Evolutionary conservation across 2,797 vertebrate genomes (phyloP).

Genomic region (Phalanger gymnotis): DNA sequence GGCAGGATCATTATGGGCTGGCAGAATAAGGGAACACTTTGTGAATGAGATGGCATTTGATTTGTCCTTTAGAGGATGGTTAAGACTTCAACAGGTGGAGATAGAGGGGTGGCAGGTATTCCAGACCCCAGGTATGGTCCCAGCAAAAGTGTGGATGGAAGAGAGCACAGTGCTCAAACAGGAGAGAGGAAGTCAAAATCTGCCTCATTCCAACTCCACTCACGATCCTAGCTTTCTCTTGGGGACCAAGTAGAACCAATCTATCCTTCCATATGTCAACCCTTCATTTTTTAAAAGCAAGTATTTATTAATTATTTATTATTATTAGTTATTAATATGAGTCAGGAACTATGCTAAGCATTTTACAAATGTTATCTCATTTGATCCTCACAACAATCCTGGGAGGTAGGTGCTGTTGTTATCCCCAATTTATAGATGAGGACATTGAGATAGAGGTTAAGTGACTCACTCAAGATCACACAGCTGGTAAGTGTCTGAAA

Average conservation of each 20-base stretch:
- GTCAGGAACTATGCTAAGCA: background rate
- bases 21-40: background rate
- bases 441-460: background rate
- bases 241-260: background rate
- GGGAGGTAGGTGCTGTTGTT: background rate
- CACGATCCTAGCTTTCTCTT: background rate
- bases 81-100: background rate
- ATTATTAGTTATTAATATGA: background rate
- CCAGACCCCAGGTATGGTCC: background rate
- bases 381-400: background rate
- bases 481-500: background rate
- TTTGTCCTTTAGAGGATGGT: background rate
- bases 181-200: background rate
- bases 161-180: background rate
- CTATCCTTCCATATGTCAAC: background rate
- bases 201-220: background rate
- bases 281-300: no score
- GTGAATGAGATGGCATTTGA: background rate
- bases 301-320: no score
- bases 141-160: background rate
- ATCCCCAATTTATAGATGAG: background rate
- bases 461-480: background rate
- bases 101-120: background rate
- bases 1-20: background rate
- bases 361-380: background rate